These are phyloP conservation scores for Lacerta viridis DNA, from an alignment of 2,797 vertebrate genomes.

Conservation along the genomic window DNA sequence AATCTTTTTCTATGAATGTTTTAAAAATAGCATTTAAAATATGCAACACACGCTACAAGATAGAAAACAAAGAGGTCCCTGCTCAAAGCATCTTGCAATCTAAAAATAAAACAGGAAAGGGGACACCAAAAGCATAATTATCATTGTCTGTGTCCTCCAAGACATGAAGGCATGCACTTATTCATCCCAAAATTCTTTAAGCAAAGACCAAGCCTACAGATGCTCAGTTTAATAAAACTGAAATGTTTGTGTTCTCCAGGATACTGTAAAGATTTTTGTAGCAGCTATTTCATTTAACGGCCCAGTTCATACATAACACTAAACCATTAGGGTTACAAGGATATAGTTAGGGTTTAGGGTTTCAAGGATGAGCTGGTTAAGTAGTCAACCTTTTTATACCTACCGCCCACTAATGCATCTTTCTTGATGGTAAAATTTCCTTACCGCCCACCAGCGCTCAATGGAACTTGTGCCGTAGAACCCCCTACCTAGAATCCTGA, in stretches of 20 bases:
- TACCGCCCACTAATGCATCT: too few relatives aligned
- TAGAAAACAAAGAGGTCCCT: constrained; percentile 1
- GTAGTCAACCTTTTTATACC: too few relatives aligned
- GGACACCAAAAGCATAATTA: neutral
- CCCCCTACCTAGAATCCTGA: too few relatives aligned
- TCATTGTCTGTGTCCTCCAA: constrained; percentile 13
- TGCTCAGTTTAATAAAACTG: constrained; percentile 59
- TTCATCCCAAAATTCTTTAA: constrained; percentile 56
- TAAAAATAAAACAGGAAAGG: constrained; percentile 32
- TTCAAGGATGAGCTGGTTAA: neutral
- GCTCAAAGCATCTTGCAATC: constrained; percentile 7
- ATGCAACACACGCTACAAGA: constrained; percentile 6
- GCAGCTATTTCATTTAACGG: constrained; percentile 33
- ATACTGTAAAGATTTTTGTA: constrained; percentile 49
- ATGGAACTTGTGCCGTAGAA: too few relatives aligned
- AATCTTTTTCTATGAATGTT: neutral
- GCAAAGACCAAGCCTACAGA: constrained; percentile 33
- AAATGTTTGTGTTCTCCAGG: constrained; percentile 41
- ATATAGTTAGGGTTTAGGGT: neutral
- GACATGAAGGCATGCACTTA: constrained; percentile 26
- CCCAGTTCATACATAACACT: neutral
- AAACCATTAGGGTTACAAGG: neutral
- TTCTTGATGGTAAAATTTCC: too few relatives aligned
- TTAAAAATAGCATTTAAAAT: constrained; percentile 15
- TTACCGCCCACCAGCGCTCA: too few relatives aligned